Evolutionary conservation across 2,797 vertebrate species (phyloP), one percentile per base, ranked within the genome.

Genomic region (Argya squamiceps): DNA sequence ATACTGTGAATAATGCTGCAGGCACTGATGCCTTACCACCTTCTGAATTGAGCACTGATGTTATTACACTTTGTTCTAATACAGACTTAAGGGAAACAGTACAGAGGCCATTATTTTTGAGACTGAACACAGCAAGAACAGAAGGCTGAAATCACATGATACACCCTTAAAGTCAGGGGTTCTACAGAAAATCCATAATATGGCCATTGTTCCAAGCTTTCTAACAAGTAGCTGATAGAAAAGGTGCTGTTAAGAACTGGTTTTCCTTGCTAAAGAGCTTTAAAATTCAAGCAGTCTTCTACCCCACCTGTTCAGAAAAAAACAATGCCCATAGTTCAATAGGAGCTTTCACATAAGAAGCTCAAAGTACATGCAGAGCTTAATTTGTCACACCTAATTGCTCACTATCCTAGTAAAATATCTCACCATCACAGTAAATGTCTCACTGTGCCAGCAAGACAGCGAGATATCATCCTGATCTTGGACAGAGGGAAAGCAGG

Each of bases 61-160:
- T 93, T 97, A 94, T 96, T 97, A 92, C 88, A 77, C 88, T 96
- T 89, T 69, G 90, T 92, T 94, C 89, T 93, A 93, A 95, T 93
- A 92, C 4, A 94, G 95, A 87, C 75, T 92, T 86, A 49, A 92
- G 91, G 90, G 93, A 95, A 96, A 91, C 83, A 59, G 85, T 65
- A 62, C 12, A 64, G 56, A 74, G 27, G 43, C 85, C 85, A 84
- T 93, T 88, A 92, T 93, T 94, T 94, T 75, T 65, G 56, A 93
- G 83, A 85, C 89, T 65, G 92, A 94, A 92, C 79, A 53, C 30
- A 59, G 89, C 65, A 46, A 89, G 68, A 81, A 34, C 41, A 82
- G 81, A 65, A 82, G 43, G 46, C 58, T 84, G 49, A 46, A 88
- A 89, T 83, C 2, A 1, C 69, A 85, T 49, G 71, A 67, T 83